Evolutionary conservation across 1,140 invertebrate species (phyloP).

Genomic region (Rhyzopertha dominica): DNA sequence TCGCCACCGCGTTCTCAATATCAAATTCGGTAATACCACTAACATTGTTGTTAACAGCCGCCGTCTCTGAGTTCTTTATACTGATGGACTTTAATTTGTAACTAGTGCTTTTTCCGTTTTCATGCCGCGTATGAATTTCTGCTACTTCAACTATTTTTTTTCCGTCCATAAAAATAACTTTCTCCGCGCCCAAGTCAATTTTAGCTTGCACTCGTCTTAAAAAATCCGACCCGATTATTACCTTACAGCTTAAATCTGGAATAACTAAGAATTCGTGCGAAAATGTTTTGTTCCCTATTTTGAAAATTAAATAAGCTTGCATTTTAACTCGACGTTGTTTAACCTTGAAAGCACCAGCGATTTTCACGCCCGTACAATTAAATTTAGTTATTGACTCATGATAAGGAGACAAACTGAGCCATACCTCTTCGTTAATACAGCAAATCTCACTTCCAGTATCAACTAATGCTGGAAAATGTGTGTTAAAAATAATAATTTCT

Average conservation of each 20-base stretch:
- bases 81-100: no score
- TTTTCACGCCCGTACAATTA: constrained; percentile 1
- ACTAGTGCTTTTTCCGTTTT: no score
- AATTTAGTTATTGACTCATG: neutral
- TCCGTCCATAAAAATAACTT: neutral
- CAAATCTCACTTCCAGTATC: constrained; percentile 3
- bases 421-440: constrained; percentile 4
- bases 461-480: constrained; percentile 2
- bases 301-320: neutral
- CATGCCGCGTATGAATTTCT: no score
- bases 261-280: neutral
- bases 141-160: neutral
- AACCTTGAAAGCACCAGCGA: neutral
- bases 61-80: no score
- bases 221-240: constrained; percentile 6
- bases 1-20: no score
- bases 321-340: neutral
- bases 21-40: no score
- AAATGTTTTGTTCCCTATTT: neutral
- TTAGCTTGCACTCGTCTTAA: constrained; percentile 1
- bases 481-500: neutral
- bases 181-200: neutral
- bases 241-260: neutral
- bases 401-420: neutral
- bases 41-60: no score